Evolutionary conservation across 2,113 vertebrate species (phyloP).

Genomic region (Glareola pratincola): DNA sequence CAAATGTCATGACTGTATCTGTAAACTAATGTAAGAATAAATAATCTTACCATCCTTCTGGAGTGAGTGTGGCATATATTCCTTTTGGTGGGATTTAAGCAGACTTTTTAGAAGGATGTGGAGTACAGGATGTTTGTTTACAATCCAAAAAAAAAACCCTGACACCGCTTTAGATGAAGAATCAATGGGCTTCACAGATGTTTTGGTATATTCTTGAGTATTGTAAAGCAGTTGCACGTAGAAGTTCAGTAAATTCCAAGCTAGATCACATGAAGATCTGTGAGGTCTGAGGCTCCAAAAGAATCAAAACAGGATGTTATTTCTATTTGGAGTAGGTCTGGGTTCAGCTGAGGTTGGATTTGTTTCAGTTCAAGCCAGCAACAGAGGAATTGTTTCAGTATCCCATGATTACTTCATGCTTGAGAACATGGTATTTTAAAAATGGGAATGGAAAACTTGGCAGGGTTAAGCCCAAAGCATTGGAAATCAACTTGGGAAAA

Average conservation of each 20-base stretch:
- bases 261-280: not conserved
- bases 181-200: not conserved
- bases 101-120: not conserved
- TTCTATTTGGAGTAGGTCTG: not conserved
- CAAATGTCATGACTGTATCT: not conserved
- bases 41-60: not conserved
- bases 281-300: not conserved
- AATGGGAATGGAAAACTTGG: not conserved
- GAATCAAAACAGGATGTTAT: rapidly evolving
- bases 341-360: not conserved
- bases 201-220: not conserved
- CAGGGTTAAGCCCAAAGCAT: rapidly evolving
- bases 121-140: not conserved
- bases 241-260: not conserved
- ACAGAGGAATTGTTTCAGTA: not conserved
- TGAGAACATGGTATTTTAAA: not conserved
- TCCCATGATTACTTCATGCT: rapidly evolving
- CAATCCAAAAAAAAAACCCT: rapidly evolving
- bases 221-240: rapidly evolving
- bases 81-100: not conserved
- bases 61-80: not conserved
- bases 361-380: not conserved
- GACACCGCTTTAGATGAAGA: not conserved
- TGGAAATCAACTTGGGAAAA: not conserved
- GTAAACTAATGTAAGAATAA: constrained; percentile 27